Base-by-base conservation (phyloP, 2,797 vertebrate species). In the Aldrovandia affinis region DNA sequence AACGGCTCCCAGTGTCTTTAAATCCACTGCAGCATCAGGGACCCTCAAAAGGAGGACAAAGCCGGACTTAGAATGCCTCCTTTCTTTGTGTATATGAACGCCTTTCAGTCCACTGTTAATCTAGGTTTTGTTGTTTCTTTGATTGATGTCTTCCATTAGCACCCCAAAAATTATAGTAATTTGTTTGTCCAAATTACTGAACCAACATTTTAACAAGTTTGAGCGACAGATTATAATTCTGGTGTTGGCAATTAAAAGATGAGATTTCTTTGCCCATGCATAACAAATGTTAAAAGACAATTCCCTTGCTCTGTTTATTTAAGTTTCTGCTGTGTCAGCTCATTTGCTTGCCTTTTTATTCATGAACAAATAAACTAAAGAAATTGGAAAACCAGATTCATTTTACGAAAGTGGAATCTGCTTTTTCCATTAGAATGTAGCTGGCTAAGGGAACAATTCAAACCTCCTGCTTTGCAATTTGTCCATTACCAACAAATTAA, bases 101-200 rank as follows among this genome's bases (percentile, higher is more conserved):
- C 18, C 20, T 75, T 25, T 75, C 70, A 25, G 5, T 44, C 20
- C 70, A 25, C 39, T 44, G 70, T 42, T 6, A 44, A 36, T 75
- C 36, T 42, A 14, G 1, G 22, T 75, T 44, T 2, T 42, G 36
- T 22, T 1, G 14, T 44, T 42, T 5, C 20, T 12, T n/a, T 77
- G 73, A 77, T 77, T 47, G 73, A 77, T n/a, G 73, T n/a, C 44
- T 70, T 44, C 42, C 73, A 77, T 47, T 44, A 77, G 73, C n/a
- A 22, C 42, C 42, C 36, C 30, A 70, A 70, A 65, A 39, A 70
- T 70, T 36, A 39, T 15, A 39, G 33, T 70, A 36, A 70, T 70
- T 70, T 70, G 36, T 70, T 70, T 39, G 33, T 47, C 73, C 3
- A 47, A 77, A 44, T 25, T 44, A 47, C 39, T n/a, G 22, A 44